Conservation (phyloP, 2,888 invertebrate genomes). For the Pandemis cinnamomeana region DNA sequence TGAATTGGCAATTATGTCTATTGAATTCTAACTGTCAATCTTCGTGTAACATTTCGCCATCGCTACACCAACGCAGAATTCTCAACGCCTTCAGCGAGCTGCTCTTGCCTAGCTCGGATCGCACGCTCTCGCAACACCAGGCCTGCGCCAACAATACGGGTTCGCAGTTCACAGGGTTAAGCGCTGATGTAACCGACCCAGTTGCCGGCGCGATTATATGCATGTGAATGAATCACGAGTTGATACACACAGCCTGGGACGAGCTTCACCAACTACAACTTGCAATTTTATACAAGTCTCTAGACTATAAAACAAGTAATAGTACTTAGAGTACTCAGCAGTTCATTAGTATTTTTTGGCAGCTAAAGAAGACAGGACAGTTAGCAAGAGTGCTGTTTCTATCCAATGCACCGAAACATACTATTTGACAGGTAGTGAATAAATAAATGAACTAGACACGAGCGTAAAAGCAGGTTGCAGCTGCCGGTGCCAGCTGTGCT, state of each 20-base stretch:
- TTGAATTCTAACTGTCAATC: too few relatives aligned
- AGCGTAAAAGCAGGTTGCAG: not conserved
- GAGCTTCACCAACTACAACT: not conserved
- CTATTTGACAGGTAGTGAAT: too few relatives aligned
- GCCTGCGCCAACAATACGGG: slow-evolving; percentile 15
- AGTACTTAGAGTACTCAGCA: not conserved
- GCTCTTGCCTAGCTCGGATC: not conserved
- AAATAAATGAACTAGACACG: too few relatives aligned
- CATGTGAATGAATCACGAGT: slow-evolving; percentile 22
- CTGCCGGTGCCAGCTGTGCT: not conserved
- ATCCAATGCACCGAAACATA: too few relatives aligned
- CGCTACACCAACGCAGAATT: not conserved
- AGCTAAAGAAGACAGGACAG: too few relatives aligned
- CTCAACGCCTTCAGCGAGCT: not conserved
- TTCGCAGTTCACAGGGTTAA: slow-evolving; percentile 29
- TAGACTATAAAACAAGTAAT: too few relatives aligned
- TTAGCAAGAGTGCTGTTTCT: too few relatives aligned
- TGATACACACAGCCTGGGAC: not conserved
- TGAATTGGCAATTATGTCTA: too few relatives aligned
- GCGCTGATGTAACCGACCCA: slow-evolving; percentile 28
- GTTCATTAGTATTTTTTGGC: not conserved
- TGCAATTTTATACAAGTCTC: not conserved
- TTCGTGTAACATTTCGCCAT: too few relatives aligned
- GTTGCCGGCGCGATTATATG: slow-evolving; percentile 22
- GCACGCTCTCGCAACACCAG: not conserved